phyloP scores from a whole-genome alignment of 2,888 invertebrate genomes.

The Elgonia sp. region DNA sequence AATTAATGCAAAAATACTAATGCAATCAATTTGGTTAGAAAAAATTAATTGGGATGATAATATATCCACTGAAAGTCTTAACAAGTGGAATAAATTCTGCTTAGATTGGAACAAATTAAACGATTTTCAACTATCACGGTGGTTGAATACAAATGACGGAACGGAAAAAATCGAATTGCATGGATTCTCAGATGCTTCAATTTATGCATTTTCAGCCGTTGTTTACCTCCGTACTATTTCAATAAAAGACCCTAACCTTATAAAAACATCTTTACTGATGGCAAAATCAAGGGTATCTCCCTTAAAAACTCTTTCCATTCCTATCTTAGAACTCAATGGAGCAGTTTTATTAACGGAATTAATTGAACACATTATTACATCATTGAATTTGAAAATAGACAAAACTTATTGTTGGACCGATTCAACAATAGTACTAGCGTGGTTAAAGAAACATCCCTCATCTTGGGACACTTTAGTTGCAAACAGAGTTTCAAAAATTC shows the following conservation, averaged over 20 bases:
- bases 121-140: neutral
- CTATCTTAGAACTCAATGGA: conserved; percentile 4
- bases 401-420: too few species aligned
- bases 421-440: too few species aligned
- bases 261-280: neutral
- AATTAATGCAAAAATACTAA: neutral
- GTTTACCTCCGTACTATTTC: neutral
- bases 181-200: neutral
- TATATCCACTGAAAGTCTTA: neutral
- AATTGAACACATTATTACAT: neutral
- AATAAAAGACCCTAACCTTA: neutral
- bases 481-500: neutral
- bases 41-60: neutral
- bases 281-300: conserved; percentile 14
- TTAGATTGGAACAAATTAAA: neutral
- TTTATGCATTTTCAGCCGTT: neutral
- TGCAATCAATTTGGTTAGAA: neutral
- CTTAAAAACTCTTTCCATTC: conserved; percentile 11
- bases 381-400: too few species aligned
- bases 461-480: too few species aligned
- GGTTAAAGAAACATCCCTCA: too few species aligned
- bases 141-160: neutral
- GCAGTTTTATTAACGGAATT: neutral
- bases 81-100: neutral
- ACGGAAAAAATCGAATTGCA: neutral